Percentiles rank a stretch among this genome's conserved stretches.
Evolutionary conservation across 2,888 invertebrate species (phyloP).

Genomic region (Dusona sp.): DNA sequence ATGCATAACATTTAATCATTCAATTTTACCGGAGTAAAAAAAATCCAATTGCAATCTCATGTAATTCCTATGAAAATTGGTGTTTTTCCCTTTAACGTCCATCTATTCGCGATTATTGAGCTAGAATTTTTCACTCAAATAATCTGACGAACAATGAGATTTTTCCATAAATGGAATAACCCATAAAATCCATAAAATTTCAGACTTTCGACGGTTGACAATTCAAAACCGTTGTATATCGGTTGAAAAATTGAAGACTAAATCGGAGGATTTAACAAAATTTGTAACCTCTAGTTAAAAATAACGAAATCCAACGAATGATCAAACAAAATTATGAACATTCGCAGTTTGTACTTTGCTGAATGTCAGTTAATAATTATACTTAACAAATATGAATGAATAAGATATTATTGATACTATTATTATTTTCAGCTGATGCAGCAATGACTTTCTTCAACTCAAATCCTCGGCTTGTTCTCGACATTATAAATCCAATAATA

Average conservation of each 20-base stretch:
- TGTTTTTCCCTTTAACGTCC: too few species aligned
- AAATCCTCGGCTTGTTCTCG: conserved; percentile 88
- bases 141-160: background rate
- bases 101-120: background rate
- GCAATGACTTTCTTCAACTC: conserved; percentile 90
- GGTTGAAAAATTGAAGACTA: background rate
- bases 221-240: background rate
- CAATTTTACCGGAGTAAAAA: background rate
- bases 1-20: background rate
- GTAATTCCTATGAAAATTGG: background rate
- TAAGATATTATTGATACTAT: background rate
- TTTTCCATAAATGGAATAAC: background rate
- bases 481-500: conserved; percentile 89
- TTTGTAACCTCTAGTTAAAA: background rate
- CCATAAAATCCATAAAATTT: background rate
- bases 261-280: background rate
- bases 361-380: background rate
- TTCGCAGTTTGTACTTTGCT: background rate
- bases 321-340: background rate
- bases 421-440: conserved; percentile 86
- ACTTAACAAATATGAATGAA: background rate
- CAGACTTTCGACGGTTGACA: too few species aligned
- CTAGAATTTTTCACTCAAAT: background rate
- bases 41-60: background rate
- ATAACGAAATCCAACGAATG: background rate